phyloP scores from a whole-genome alignment of 1,140 invertebrate genomes.

The Muscidifurax raptorellus region DNA sequence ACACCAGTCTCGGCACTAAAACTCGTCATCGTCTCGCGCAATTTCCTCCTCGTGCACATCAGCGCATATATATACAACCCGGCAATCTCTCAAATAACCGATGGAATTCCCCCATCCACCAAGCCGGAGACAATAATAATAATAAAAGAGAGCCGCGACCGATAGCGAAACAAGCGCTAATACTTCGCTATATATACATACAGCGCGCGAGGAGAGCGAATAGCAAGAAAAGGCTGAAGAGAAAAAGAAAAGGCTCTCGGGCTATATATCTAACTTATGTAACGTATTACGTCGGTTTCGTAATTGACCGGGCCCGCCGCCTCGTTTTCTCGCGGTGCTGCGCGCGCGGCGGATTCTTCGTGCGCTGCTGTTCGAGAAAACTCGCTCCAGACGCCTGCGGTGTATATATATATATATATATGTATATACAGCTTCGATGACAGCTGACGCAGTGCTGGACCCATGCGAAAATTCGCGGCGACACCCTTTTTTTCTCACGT shows the following conservation, averaged over 20 bases:
- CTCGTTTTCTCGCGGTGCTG: constrained; percentile 10
- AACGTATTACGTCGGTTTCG: constrained; percentile 61
- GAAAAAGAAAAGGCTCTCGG: not conserved
- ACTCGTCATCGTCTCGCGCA: not conserved
- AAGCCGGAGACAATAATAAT: too few relatives aligned
- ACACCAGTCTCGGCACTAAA: too few relatives aligned
- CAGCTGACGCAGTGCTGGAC: too few relatives aligned
- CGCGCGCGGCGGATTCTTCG: constrained; percentile 9
- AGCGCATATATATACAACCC: too few relatives aligned
- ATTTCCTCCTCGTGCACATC: not conserved
- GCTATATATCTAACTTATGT: constrained; percentile 60
- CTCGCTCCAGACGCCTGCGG: not conserved
- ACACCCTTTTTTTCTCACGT: too few relatives aligned
- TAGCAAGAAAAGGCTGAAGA: constrained; percentile 4
- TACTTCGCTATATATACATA: too few relatives aligned
- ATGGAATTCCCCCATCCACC: too few relatives aligned
- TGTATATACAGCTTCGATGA: not conserved
- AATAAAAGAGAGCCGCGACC: too few relatives aligned
- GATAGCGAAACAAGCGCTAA: too few relatives aligned
- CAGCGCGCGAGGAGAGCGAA: not conserved
- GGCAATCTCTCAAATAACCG: too few relatives aligned
- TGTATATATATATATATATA: not conserved
- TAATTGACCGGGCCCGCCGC: constrained; percentile 54
- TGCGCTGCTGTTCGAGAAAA: constrained; percentile 24
- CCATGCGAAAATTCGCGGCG: too few relatives aligned